Percentiles rank a stretch among this genome's conserved stretches.
Conservation (phyloP, 2,888 invertebrate genomes). For the Trichogramma dendrolimi region DNA sequence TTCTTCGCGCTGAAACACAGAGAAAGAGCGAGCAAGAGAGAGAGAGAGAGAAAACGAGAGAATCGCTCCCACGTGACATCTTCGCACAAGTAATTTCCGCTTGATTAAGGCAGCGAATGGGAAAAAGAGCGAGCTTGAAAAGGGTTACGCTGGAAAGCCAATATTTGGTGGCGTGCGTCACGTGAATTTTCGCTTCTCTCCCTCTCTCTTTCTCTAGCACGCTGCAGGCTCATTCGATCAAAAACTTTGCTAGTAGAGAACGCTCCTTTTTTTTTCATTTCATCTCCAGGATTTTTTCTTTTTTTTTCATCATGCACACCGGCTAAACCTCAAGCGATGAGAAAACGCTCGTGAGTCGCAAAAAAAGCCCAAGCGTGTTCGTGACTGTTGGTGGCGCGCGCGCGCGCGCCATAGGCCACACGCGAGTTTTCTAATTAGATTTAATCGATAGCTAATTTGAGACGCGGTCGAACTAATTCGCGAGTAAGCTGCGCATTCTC, state of each 20-base stretch:
- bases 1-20: slow-evolving; percentile 32
- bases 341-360: slow-evolving; percentile 24
- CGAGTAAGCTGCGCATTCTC: slow-evolving; percentile 22
- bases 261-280: neutral
- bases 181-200: neutral
- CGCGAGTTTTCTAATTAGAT: slow-evolving; percentile 42
- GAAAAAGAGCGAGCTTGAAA: slow-evolving; percentile 6
- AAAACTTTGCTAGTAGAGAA: neutral
- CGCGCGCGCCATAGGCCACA: neutral
- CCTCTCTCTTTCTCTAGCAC: neutral
- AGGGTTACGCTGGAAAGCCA: neutral
- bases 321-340: slow-evolving; percentile 24
- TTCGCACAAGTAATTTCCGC: slow-evolving; percentile 46
- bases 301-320: neutral
- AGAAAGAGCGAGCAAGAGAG: neutral
- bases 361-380: slow-evolving; percentile 20
- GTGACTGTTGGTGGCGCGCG: too few species aligned
- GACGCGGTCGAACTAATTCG: slow-evolving; percentile 17
- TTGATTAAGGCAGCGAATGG: slow-evolving; percentile 37
- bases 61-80: slow-evolving; percentile 37
- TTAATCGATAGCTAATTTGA: slow-evolving; percentile 42
- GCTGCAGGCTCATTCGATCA: neutral
- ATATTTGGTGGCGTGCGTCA: neutral
- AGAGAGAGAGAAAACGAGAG: neutral
- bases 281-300: neutral